These are phyloP conservation scores for Galerucella pusilla DNA, from an alignment of 2,888 invertebrate species.

Conservation along the genomic window DNA sequence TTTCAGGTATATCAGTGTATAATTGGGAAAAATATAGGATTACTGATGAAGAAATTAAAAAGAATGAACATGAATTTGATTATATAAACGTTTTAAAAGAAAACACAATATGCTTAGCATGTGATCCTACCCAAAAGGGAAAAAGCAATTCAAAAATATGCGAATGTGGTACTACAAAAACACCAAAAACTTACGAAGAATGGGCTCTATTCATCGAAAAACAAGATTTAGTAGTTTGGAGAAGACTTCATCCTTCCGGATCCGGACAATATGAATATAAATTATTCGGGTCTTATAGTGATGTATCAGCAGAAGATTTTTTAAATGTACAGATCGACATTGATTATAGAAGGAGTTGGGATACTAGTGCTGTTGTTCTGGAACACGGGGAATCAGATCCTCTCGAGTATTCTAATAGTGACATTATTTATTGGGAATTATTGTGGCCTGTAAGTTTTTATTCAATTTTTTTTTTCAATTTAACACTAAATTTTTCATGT, in stretches of 20 bases:
- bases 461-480: conserved; percentile 4
- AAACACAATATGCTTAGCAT: conserved; percentile 68
- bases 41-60: conserved; percentile 68
- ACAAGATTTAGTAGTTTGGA: conserved; percentile 84
- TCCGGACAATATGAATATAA: conserved; percentile 84
- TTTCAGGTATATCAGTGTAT: conserved; percentile 65
- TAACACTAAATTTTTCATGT: conserved; percentile 30
- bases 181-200: conserved; percentile 64
- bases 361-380: conserved; percentile 78
- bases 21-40: conserved; percentile 74
- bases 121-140: conserved; percentile 58
- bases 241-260: conserved; percentile 75
- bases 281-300: conserved; percentile 85
- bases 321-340: conserved; percentile 85
- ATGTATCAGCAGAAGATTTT: conserved; percentile 83
- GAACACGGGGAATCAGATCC: conserved; percentile 77
- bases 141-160: conserved; percentile 43
- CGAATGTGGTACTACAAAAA: conserved; percentile 43
- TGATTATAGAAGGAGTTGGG: conserved; percentile 83
- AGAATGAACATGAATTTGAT: conserved; percentile 71
- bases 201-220: conserved; percentile 86
- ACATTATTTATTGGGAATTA: conserved; percentile 90
- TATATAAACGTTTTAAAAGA: conserved; percentile 68
- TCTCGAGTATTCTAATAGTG: conserved; percentile 70
- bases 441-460: conserved; percentile 82